phyloP scores from a whole-genome alignment of 2,888 invertebrate species.

The Ceratothoa steindachneri region DNA sequence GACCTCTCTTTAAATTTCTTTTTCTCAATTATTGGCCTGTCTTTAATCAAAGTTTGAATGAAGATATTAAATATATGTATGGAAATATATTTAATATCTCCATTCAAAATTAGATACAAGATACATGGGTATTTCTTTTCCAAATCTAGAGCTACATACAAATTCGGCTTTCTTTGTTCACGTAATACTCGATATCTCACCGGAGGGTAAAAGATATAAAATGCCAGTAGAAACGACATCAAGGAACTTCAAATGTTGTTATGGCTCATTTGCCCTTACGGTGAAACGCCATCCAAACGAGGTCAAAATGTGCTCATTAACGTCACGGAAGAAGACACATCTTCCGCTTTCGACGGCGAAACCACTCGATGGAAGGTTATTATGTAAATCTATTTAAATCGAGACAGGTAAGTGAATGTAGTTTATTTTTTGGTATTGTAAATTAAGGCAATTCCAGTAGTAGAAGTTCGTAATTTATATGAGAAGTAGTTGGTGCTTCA shows the following conservation, averaged over 20 bases:
- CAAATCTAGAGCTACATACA: too few relatives aligned
- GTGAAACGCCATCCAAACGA: background rate
- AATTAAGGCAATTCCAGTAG: background rate
- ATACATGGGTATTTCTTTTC: too few relatives aligned
- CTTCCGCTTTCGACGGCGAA: background rate
- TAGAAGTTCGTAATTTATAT: background rate
- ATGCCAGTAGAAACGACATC: background rate
- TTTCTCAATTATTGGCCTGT: too few relatives aligned
- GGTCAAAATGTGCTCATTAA: background rate
- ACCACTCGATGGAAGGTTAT: background rate
- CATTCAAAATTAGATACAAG: too few relatives aligned
- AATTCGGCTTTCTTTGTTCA: too few relatives aligned
- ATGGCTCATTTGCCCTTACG: background rate
- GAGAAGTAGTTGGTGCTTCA: background rate
- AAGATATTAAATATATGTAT: too few relatives aligned
- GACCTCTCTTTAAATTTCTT: too few relatives aligned
- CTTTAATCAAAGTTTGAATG: too few relatives aligned
- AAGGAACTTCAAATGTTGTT: background rate
- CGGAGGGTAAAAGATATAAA: background rate
- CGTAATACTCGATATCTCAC: background rate
- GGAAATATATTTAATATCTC: too few relatives aligned
- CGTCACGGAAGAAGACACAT: background rate
- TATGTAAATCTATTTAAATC: background rate
- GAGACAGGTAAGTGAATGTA: background rate
- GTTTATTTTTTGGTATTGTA: background rate